phyloP scores from a whole-genome alignment of 2,113 vertebrate species.

The Empidonax traillii region DNA sequence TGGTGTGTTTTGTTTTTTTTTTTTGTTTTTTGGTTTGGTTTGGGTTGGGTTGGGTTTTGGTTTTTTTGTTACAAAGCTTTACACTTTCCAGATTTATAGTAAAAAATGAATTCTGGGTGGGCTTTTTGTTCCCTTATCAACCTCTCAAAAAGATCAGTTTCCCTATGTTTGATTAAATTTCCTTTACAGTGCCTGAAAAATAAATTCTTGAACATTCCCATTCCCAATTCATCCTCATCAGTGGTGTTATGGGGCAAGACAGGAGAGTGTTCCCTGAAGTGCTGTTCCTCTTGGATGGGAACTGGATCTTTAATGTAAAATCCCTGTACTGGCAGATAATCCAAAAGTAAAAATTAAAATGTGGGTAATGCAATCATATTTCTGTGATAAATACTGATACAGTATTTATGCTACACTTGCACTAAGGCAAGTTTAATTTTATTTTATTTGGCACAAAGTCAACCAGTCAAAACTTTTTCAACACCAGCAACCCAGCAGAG shows the following conservation, averaged over 20 bases:
- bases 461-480: neutral
- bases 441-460: neutral
- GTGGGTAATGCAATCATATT: neutral
- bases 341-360: neutral
- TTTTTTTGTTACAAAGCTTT: neutral
- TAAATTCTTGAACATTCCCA: neutral
- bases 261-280: neutral
- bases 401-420: neutral
- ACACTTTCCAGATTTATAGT: neutral
- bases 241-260: neutral
- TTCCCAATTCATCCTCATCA: neutral
- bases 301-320: neutral
- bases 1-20: neutral
- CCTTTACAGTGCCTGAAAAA: neutral
- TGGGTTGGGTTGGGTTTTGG: too few species aligned
- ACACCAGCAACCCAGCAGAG: neutral
- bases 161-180: neutral
- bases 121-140: neutral
- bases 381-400: neutral
- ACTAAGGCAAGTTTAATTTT: neutral
- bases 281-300: neutral
- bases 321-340: neutral
- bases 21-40: neutral
- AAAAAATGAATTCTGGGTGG: neutral
- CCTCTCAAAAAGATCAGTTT: neutral